A percentile compares a stretch with the other conserved stretches of the same genome.
Conservation (phyloP, 1,140 invertebrate genomes). For the Leptopilina boulardi region DNA sequence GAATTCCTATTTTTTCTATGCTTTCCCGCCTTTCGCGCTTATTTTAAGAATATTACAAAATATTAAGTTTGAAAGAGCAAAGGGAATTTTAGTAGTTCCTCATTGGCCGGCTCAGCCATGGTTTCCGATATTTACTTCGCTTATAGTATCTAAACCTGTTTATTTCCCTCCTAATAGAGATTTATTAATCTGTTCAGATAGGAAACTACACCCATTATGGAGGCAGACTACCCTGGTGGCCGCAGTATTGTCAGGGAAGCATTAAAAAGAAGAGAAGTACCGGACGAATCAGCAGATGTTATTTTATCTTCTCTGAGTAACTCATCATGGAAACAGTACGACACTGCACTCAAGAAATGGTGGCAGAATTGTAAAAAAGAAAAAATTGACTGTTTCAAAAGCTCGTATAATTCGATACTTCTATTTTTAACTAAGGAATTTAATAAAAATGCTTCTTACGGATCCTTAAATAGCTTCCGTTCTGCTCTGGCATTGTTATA, state of each 20-base stretch:
- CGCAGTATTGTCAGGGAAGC: slow-evolving; percentile 40
- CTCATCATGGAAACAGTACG: slow-evolving; percentile 44
- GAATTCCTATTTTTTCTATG: slow-evolving; percentile 40
- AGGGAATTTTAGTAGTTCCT: slow-evolving; percentile 53
- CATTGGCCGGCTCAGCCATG: slow-evolving; percentile 57
- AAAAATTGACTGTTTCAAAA: slow-evolving; percentile 3
- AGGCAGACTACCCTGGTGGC: slow-evolving; percentile 44
- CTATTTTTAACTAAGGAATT: slow-evolving; percentile 36
- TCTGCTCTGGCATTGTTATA: slow-evolving; percentile 54
- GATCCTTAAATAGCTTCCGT: slow-evolving; percentile 48
- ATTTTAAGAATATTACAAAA: slow-evolving; percentile 42
- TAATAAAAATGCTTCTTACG: slow-evolving; percentile 37
- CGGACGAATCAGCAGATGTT: slow-evolving; percentile 13
- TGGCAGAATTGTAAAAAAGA: slow-evolving; percentile 19
- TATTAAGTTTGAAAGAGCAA: slow-evolving; percentile 42
- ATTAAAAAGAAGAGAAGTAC: slow-evolving; percentile 12
- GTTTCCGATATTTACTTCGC: slow-evolving; percentile 57
- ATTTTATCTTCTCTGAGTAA: slow-evolving; percentile 35
- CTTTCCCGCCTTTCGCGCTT: slow-evolving; percentile 44
- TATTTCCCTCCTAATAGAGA: slow-evolving; percentile 8
- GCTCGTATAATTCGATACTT: not conserved
- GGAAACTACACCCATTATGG: slow-evolving; percentile 35
- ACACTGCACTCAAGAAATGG: slow-evolving; percentile 32
- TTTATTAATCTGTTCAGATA: slow-evolving; percentile 37
- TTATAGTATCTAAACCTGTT: slow-evolving; percentile 46